Evolutionary conservation across 2,797 vertebrate genomes (phyloP).

Genomic region (Argya squamiceps): DNA sequence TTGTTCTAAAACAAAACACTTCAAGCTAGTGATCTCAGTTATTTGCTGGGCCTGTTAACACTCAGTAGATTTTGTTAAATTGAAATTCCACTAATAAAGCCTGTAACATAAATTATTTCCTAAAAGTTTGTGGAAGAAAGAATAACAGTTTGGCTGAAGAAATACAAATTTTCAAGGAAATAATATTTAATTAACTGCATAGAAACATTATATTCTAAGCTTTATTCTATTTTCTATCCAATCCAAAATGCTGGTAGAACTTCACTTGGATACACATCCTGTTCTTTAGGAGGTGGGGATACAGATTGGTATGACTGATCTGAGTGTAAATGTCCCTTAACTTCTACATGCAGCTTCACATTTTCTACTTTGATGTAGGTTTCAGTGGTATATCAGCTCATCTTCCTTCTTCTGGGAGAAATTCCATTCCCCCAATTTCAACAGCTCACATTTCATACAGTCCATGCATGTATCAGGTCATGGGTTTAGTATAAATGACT

Average conservation of each 20-base stretch:
- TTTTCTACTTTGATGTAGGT: neutral
- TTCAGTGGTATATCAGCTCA: neutral
- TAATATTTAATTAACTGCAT: neutral
- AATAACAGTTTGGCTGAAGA: neutral
- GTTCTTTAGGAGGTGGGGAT: neutral
- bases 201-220: neutral
- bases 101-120: neutral
- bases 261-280: neutral
- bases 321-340: neutral
- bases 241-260: neutral
- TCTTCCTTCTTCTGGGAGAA: neutral
- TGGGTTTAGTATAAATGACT: neutral
- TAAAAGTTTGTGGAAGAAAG: neutral
- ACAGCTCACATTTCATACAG: constrained; percentile 7
- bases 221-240: neutral
- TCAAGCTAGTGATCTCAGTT: neutral
- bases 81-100: neutral
- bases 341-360: neutral
- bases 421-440: neutral
- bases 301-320: neutral
- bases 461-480: neutral
- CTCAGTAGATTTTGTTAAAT: neutral
- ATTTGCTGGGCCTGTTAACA: neutral
- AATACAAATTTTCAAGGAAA: neutral
- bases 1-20: constrained; percentile 39